Percentiles rank a stretch among this genome's conserved stretches.
These are phyloP conservation scores for Tetraneura akinire DNA, from an alignment of 1,140 invertebrate species.

Conservation along the genomic window DNA sequence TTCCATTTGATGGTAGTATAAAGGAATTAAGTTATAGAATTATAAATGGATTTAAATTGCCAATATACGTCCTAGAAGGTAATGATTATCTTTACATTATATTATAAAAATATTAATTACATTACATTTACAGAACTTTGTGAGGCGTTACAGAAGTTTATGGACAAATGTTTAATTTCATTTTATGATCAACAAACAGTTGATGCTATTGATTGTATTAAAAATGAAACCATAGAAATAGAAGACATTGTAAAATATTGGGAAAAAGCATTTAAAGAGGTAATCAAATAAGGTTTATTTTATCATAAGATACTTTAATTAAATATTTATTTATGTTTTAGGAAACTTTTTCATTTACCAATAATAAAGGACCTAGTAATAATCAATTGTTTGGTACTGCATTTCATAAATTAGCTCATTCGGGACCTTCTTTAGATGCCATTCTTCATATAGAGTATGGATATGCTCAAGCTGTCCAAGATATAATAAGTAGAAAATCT, in stretches of 20 bases:
- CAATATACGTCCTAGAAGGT: slow-evolving; percentile 69
- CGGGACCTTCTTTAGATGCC: slow-evolving; percentile 71
- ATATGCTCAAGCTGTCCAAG: slow-evolving; percentile 72
- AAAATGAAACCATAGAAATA: slow-evolving; percentile 64
- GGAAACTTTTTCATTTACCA: slow-evolving; percentile 66
- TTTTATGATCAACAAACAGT: slow-evolving; percentile 17
- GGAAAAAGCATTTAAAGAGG: slow-evolving; percentile 71
- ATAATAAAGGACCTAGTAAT: slow-evolving; percentile 71
- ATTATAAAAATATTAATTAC: not conserved
- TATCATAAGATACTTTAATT: not conserved
- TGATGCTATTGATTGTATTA: slow-evolving; percentile 58
- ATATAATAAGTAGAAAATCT: slow-evolving; percentile 68
- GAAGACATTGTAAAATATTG: slow-evolving; percentile 71
- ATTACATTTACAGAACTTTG: slow-evolving; percentile 54
- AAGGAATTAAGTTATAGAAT: slow-evolving; percentile 70
- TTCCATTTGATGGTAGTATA: slow-evolving; percentile 65
- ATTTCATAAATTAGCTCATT: slow-evolving; percentile 81
- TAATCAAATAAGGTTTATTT: slow-evolving; percentile 56
- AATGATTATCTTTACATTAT: slow-evolving; percentile 51
- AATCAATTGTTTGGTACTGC: slow-evolving; percentile 77
- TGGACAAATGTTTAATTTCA: not conserved
- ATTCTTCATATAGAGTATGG: slow-evolving; percentile 78
- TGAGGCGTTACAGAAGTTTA: slow-evolving; percentile 3
- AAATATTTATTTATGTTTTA: slow-evolving; percentile 53
- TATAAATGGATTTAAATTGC: slow-evolving; percentile 70